These are phyloP conservation scores for Amphilophus citrinellus DNA, from an alignment of 2,113 vertebrate genomes.

Conservation along the genomic window DNA sequence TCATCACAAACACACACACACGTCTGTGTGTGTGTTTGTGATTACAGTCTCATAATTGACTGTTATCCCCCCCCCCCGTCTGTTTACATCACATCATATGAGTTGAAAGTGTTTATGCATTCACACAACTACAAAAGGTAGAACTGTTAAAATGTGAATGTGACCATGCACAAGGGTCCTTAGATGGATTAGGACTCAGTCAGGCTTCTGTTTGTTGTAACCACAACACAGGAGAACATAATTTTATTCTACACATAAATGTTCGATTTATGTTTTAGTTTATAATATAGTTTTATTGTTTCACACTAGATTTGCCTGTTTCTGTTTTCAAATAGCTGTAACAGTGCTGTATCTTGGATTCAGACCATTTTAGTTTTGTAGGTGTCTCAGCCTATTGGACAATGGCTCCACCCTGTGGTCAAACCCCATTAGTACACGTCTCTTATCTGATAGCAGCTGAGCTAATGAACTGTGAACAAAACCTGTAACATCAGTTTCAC, in stretches of 20 bases:
- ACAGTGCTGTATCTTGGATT: not conserved
- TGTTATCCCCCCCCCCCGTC: not conserved
- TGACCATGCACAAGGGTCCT: not conserved
- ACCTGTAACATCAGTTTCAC: not conserved
- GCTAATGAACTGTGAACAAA: not conserved
- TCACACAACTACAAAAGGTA: not conserved
- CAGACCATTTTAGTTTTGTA: not conserved
- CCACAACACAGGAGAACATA: not conserved
- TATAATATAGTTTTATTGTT: not conserved
- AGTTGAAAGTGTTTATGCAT: not conserved
- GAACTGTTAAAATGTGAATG: not conserved
- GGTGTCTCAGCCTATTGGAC: not conserved
- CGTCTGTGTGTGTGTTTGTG: not conserved
- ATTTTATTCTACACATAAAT: not conserved
- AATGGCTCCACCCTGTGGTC: slow-evolving; percentile 50
- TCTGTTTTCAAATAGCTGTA: not conserved
- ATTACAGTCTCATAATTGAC: slow-evolving; percentile 5
- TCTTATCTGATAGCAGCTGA: not conserved
- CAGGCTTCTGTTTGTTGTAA: not conserved
- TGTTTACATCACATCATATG: not conserved
- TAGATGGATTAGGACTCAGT: not conserved
- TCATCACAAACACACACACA: not conserved
- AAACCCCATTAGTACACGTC: not conserved
- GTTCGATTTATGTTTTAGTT: not conserved
- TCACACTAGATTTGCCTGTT: not conserved